phyloP scores from a whole-genome alignment of 2,113 vertebrate species.

The Menura novaehollandiae region DNA sequence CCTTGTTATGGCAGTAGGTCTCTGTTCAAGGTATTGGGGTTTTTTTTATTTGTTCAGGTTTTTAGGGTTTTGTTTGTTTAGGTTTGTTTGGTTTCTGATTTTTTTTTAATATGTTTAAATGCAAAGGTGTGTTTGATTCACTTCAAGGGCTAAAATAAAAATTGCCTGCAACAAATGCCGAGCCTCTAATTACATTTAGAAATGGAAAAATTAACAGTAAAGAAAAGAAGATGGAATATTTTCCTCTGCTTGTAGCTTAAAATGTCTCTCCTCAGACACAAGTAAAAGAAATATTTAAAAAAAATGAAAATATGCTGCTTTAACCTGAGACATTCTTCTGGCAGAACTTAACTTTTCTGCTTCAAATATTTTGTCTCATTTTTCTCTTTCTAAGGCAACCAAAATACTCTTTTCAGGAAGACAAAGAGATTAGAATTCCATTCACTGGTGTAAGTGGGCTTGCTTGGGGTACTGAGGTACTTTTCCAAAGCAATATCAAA shows the following conservation, averaged over 20 bases:
- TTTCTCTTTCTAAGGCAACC: not conserved
- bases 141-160: not conserved
- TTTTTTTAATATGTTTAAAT: not conserved
- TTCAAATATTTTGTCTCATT: not conserved
- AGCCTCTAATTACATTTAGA: not conserved
- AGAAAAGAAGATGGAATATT: not conserved
- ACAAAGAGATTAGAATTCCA: not conserved
- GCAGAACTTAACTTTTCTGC: not conserved
- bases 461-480: too few relatives aligned
- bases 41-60: not conserved
- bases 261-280: not conserved
- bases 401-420: not conserved
- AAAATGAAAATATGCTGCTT: not conserved
- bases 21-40: not conserved
- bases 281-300: not conserved
- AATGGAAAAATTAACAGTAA: not conserved
- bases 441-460: not conserved
- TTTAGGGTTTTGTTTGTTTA: not conserved
- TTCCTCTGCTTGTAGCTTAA: not conserved
- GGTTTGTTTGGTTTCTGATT: not conserved
- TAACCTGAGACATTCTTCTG: not conserved
- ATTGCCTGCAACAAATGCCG: not conserved
- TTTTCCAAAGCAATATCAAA: not conserved
- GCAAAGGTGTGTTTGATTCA: not conserved
- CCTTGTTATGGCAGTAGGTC: not conserved